Evolutionary conservation across 2,888 invertebrate genomes (phyloP).

Genomic region (Zele albiditarsus): DNA sequence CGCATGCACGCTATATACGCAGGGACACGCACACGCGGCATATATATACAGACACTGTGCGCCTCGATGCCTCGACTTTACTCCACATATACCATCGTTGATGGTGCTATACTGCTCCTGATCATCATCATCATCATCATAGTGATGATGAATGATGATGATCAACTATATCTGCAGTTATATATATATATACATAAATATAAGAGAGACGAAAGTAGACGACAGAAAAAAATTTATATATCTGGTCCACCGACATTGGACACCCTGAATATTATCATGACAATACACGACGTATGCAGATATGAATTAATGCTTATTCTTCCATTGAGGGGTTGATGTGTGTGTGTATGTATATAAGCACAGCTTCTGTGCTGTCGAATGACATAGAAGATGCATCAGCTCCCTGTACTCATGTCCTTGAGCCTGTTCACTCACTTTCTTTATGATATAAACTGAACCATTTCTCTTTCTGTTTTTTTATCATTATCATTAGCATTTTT

Average conservation of each 20-base stretch:
- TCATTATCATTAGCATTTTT: slow-evolving; percentile 36
- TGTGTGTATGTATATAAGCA: slow-evolving; percentile 33
- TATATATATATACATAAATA: background rate
- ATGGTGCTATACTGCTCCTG: too few relatives aligned
- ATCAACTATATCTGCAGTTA: background rate
- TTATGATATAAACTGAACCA: background rate
- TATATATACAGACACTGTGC: background rate
- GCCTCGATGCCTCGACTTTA: slow-evolving; percentile 13
- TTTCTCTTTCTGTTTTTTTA: slow-evolving; percentile 31
- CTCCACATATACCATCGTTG: background rate
- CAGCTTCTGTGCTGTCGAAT: slow-evolving; percentile 49
- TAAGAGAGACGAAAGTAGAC: background rate
- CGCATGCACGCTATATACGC: slow-evolving; percentile 53
- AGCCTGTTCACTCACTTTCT: slow-evolving; percentile 37
- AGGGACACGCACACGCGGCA: slow-evolving; percentile 18
- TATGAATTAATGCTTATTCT: slow-evolving; percentile 72
- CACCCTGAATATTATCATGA: slow-evolving; percentile 66
- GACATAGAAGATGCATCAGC: slow-evolving; percentile 60
- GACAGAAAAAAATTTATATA: slow-evolving; percentile 1
- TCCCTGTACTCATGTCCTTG: slow-evolving; percentile 30
- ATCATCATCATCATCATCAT: background rate
- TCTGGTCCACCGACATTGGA: slow-evolving; percentile 43
- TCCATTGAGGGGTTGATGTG: slow-evolving; percentile 26
- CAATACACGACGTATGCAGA: slow-evolving; percentile 69
- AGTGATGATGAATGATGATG: background rate